A percentile compares a stretch with the other conserved stretches of the same genome.
phyloP scores from a whole-genome alignment of 2,888 invertebrate species.

The Helleia helle region DNA sequence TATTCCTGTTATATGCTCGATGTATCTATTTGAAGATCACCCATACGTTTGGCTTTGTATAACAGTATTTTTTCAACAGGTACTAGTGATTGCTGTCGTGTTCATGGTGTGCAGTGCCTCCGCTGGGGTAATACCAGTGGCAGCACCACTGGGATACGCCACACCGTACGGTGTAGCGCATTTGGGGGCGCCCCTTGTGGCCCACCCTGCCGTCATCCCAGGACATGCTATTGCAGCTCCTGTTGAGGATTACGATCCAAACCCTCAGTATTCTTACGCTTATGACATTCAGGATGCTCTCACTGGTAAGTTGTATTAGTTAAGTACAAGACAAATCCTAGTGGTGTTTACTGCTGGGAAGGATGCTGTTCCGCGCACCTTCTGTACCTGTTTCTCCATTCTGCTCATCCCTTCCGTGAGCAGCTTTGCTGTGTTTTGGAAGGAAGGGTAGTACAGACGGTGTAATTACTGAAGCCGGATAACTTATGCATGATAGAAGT shows the following conservation, averaged over 20 bases:
- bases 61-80: constrained; percentile 32
- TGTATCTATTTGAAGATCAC: too few species aligned
- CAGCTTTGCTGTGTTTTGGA: too few species aligned
- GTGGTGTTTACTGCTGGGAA: too few species aligned
- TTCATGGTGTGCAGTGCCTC: constrained; percentile 45
- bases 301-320: constrained; percentile 68
- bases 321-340: too few species aligned
- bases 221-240: constrained; percentile 50
- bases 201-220: constrained; percentile 26
- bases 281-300: constrained; percentile 80
- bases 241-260: constrained; percentile 74
- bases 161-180: constrained; percentile 31
- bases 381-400: too few species aligned
- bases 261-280: constrained; percentile 79
- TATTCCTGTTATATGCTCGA: too few species aligned
- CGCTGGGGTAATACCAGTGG: constrained; percentile 36
- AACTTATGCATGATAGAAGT: too few species aligned
- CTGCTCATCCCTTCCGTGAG: too few species aligned
- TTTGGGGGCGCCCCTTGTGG: constrained; percentile 40
- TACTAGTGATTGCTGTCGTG: constrained; percentile 43
- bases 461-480: too few species aligned
- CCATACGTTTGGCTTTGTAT: too few species aligned
- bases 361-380: too few species aligned
- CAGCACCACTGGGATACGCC: constrained; percentile 42
- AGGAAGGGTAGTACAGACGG: too few species aligned